Conservation (phyloP, 2,888 invertebrate genomes). For the Phortica okadai region DNA sequence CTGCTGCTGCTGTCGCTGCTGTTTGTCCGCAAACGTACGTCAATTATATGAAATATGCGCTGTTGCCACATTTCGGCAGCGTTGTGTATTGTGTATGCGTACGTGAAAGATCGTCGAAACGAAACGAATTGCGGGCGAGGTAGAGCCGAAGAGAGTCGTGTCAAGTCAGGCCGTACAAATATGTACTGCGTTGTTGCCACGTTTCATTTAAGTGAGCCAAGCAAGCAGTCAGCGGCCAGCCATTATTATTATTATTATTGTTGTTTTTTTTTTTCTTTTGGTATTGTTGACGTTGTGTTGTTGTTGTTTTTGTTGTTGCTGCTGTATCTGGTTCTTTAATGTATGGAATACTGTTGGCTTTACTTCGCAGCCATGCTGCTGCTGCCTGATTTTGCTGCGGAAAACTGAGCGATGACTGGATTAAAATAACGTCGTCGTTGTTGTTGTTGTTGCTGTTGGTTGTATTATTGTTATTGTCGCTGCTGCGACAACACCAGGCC, state of each 20-base stretch:
- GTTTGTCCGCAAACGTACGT: background rate
- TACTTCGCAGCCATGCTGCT: conserved; percentile 53
- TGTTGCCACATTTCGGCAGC: conserved; percentile 2
- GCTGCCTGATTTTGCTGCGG: conserved; percentile 40
- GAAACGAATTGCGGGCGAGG: conserved; percentile 11
- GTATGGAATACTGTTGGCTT: conserved; percentile 56
- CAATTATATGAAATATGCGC: conserved; percentile 1
- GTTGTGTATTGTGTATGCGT: background rate
- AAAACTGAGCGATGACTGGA: conserved; percentile 56
- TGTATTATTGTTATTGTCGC: conserved; percentile 39
- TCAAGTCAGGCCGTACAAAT: conserved; percentile 8
- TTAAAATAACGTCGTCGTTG: conserved; percentile 62
- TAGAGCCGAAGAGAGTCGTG: conserved; percentile 36
- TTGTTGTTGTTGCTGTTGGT: conserved; percentile 56
- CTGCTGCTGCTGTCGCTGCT: background rate
- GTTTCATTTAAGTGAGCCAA: conserved; percentile 50
- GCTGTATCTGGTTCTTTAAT: conserved; percentile 53
- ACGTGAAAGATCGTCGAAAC: background rate
- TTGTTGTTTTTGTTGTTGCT: conserved; percentile 47
- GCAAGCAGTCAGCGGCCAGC: conserved; percentile 44
- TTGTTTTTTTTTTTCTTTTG: conserved; percentile 39
- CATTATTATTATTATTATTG: conserved; percentile 48
- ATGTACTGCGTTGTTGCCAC: conserved; percentile 58
- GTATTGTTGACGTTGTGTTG: conserved; percentile 30
- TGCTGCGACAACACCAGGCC: conserved; percentile 35